A percentile compares a stretch with the other conserved stretches of the same genome.
Conservation (phyloP, 2,797 vertebrate species). For the Hydrophis major region DNA sequence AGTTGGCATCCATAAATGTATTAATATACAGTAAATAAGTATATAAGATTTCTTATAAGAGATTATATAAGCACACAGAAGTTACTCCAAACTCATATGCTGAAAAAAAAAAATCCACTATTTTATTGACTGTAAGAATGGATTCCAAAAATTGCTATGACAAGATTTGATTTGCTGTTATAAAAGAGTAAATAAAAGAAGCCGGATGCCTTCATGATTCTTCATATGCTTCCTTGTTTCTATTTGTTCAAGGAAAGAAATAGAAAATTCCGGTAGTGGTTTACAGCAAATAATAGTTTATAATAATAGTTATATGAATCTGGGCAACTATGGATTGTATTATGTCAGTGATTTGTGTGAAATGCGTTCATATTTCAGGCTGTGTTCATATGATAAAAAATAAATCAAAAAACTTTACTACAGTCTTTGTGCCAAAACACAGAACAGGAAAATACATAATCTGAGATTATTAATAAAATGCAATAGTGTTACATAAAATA, state of each 20-base stretch:
- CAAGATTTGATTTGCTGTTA: background rate
- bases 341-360: background rate
- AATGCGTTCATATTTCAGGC: background rate
- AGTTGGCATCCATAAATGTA: background rate
- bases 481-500: background rate
- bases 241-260: background rate
- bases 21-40: background rate
- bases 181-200: background rate
- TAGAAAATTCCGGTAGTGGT: background rate
- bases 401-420: background rate
- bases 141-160: background rate
- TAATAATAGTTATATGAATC: background rate
- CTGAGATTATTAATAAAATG: background rate
- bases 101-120: background rate
- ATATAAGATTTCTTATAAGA: background rate
- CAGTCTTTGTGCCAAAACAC: background rate
- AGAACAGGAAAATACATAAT: background rate
- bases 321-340: background rate
- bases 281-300: background rate
- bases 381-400: background rate
- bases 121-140: background rate
- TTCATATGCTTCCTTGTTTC: background rate
- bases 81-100: background rate
- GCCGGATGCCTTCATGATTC: background rate
- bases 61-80: background rate